Evolutionary conservation across 2,797 vertebrate species (phyloP), one percentile per base, ranked within the genome.

Genomic region (Otolemur crassicaudatus): DNA sequence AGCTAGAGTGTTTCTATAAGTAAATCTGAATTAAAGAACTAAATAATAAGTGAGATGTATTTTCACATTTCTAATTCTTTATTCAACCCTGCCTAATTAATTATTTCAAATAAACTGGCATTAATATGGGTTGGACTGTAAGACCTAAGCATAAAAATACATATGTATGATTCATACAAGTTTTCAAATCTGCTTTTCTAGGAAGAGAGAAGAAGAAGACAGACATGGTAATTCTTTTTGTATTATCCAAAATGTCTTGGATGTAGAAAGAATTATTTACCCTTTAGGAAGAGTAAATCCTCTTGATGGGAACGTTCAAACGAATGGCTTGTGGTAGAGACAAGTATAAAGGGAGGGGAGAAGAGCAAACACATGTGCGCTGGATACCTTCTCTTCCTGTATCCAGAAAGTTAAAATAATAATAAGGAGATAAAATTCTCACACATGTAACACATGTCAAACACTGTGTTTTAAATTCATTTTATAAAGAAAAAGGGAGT

Each of bases 1-100:
- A 95, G 9, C 16, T 75, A 88, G 7, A 43, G 10, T 93, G 19
- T 93, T 96, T 97, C 77, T 91, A 79, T 63, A 98, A 97, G 56
- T 53, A 9, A 93, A 95, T 80, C 60, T 98, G 61, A 95, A 79
- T 91, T 31, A 31, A 93, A 96, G 9, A 31, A 81, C 20, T 0
- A 5, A 77, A 22, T 61, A 3, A 2, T 29, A 80, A 79, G 22
- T 16, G 10, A 81, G 16, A 72, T 61, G 90, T 80, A 43, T n/a
- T 14, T 40, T 90, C 34, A 14, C 0, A 92, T 90, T 43, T 72
- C 31, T 65, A 49, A 23, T 60, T 63, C 23, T 34, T 88, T 61
- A 61, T 65, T 79, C 8, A 46, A 73, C 11, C 3, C 37, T 25
- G 7, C 65, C 20, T 87, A 76, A 90, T 84, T 90, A 90, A 67